These are phyloP conservation scores for Ips nitidus DNA, from an alignment of 1,140 invertebrate species.

Conservation along the genomic window DNA sequence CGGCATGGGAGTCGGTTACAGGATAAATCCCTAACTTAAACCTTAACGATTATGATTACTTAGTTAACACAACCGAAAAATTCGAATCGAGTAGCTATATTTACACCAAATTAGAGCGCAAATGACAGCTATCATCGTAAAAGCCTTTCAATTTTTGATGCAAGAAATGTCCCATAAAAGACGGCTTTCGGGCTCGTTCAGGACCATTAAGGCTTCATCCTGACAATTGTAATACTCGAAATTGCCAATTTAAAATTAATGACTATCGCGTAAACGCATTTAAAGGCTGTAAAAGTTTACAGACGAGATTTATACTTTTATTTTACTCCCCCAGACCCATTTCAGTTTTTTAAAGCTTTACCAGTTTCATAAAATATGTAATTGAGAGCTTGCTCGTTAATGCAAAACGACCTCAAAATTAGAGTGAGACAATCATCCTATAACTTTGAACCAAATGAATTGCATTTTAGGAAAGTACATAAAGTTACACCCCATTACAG, in stretches of 20 bases:
- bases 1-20: neutral
- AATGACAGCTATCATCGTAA: neutral
- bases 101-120: neutral
- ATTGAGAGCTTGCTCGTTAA: too few species aligned
- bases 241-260: slow-evolving; percentile 21
- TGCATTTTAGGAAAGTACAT: neutral
- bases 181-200: neutral
- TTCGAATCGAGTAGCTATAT: neutral
- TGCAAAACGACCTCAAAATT: too few species aligned
- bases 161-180: slow-evolving; percentile 6
- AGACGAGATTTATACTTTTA: neutral
- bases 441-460: too few species aligned
- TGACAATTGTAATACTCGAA: slow-evolving; percentile 2
- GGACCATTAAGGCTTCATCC: neutral
- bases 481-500: neutral
- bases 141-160: slow-evolving; percentile 8
- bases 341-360: too few species aligned
- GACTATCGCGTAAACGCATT: slow-evolving; percentile 12
- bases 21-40: neutral
- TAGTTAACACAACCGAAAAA: too few species aligned
- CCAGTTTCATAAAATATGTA: too few species aligned
- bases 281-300: slow-evolving; percentile 16
- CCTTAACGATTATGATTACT: neutral
- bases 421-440: too few species aligned
- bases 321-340: neutral